Evolutionary conservation across 2,888 invertebrate genomes (phyloP).

Genomic region (Nomada hirtipes): DNA sequence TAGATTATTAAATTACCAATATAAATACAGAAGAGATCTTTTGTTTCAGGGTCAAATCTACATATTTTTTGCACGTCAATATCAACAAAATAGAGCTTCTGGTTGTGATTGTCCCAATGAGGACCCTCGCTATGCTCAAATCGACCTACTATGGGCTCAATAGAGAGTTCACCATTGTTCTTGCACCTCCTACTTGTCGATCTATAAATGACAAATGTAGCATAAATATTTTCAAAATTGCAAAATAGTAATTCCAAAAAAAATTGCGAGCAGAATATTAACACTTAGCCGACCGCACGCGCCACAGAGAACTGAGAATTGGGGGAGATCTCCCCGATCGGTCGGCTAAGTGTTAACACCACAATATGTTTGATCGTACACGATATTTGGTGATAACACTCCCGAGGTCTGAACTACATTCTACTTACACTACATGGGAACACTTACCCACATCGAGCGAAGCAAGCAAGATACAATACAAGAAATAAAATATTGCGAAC

Average conservation of each 20-base stretch:
- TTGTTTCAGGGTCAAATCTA: slow-evolving; percentile 85
- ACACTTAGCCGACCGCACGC: too few relatives aligned
- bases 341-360: too few relatives aligned
- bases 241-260: neutral
- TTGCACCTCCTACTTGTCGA: neutral
- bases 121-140: slow-evolving; percentile 87
- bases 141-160: slow-evolving; percentile 42
- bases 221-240: neutral
- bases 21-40: slow-evolving; percentile 75
- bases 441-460: slow-evolving; percentile 48
- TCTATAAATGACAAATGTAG: neutral
- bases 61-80: slow-evolving; percentile 85
- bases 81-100: slow-evolving; percentile 88
- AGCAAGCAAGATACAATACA: neutral
- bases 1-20: slow-evolving; percentile 44
- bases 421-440: neutral
- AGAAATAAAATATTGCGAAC: neutral
- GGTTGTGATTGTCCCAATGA: slow-evolving; percentile 86
- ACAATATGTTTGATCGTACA: too few relatives aligned
- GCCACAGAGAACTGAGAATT: too few relatives aligned
- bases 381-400: too few relatives aligned
- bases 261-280: too few relatives aligned
- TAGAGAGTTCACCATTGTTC: neutral
- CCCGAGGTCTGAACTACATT: too few relatives aligned
- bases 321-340: too few relatives aligned